These are phyloP conservation scores for Melospiza georgiana DNA, from an alignment of 2,113 vertebrate species.

Conservation along the genomic window DNA sequence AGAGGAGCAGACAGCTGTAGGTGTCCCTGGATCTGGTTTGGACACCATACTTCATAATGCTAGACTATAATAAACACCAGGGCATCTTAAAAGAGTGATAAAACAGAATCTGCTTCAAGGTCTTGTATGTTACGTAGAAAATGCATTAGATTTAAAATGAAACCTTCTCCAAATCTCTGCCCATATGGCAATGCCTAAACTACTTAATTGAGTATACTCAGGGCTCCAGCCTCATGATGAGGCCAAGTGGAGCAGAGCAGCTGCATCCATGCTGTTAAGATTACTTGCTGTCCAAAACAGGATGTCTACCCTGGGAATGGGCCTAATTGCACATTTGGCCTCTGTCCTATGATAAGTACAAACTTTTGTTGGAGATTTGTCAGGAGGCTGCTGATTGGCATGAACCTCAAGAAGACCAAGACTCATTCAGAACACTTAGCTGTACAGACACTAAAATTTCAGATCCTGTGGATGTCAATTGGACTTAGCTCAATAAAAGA, in stretches of 20 bases:
- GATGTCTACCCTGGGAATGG: neutral
- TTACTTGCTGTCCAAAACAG: neutral
- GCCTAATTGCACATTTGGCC: neutral
- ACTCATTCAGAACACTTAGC: neutral
- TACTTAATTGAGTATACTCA: neutral
- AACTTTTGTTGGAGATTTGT: neutral
- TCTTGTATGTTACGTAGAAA: neutral
- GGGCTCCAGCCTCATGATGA: neutral
- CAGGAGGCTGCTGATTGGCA: neutral
- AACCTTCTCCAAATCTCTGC: neutral
- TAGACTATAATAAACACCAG: neutral
- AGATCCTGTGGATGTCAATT: neutral
- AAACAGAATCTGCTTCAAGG: neutral
- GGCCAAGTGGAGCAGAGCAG: neutral
- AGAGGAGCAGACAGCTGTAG: neutral
- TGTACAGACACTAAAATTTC: neutral
- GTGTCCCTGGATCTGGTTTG: neutral
- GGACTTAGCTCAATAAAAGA: neutral
- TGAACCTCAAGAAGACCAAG: neutral
- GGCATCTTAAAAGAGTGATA: neutral
- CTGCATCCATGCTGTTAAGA: neutral
- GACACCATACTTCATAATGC: neutral
- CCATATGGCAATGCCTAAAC: neutral
- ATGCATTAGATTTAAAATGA: neutral
- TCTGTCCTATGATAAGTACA: neutral